A percentile compares a stretch with the other conserved stretches of the same genome.
Conservation (phyloP, 2,797 vertebrate species). For the Hippopotamyrus pictus region DNA sequence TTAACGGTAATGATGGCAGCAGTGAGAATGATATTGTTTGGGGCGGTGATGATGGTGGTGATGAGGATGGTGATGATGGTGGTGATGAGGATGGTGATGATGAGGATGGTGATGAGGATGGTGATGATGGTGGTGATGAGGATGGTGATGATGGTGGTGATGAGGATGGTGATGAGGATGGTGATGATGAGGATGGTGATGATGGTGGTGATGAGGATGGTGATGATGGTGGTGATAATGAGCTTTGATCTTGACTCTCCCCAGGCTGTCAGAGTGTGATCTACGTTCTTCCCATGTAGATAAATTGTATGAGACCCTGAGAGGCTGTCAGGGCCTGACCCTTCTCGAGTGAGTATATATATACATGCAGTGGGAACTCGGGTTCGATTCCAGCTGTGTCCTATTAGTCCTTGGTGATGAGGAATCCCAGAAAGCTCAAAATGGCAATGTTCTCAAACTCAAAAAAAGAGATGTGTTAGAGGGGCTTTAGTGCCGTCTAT, state of each 20-base stretch:
- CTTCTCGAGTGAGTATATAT: constrained; percentile 71
- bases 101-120: too few species aligned
- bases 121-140: not conserved
- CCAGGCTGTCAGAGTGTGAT: constrained; percentile 55
- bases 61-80: not conserved
- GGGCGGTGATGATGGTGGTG: too few species aligned
- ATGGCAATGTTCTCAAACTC: not conserved
- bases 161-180: not conserved
- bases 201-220: not conserved
- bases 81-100: too few species aligned
- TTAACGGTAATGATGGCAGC: not conserved
- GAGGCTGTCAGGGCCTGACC: constrained; percentile 41
- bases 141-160: not conserved
- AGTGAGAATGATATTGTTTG: not conserved
- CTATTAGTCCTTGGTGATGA: not conserved
- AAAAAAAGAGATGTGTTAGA: not conserved
- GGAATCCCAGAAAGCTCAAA: not conserved
- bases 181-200: not conserved
- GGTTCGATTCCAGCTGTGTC: not conserved
- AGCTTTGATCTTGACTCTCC: not conserved
- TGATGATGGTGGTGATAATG: not conserved
- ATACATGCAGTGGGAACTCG: not conserved
- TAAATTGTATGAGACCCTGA: constrained; percentile 55
- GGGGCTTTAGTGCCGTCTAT: not conserved
- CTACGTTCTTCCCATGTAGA: constrained; percentile 52